Percentiles rank a stretch among this genome's conserved stretches.
Conservation (phyloP, 2,113 vertebrate genomes). For the Dermatemys mawii region DNA sequence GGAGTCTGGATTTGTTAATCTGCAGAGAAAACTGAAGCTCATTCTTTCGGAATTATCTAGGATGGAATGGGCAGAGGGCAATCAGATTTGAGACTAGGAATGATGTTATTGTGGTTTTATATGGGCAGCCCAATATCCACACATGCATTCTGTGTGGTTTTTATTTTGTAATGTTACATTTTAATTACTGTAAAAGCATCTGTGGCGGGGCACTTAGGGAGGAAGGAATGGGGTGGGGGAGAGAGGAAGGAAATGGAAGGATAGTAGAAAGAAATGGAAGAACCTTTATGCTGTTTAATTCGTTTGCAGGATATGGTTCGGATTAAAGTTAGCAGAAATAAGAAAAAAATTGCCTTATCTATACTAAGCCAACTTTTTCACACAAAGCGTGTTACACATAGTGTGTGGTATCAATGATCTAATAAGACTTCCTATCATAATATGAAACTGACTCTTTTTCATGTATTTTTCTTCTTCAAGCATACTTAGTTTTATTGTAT, state of each 20-base stretch:
- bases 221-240: neutral
- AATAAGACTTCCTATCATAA: neutral
- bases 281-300: accelerated
- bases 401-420: neutral
- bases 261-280: neutral
- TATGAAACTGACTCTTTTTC: neutral
- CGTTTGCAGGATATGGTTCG: neutral
- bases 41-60: neutral
- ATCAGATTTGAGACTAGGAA: neutral
- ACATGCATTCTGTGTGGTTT: neutral
- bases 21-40: accelerated
- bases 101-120: neutral
- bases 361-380: neutral
- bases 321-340: neutral
- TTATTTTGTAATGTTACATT: neutral
- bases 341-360: neutral
- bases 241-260: neutral
- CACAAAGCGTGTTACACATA: neutral
- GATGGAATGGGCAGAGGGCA: neutral
- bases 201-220: neutral
- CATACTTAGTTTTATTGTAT: neutral
- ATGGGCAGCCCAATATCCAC: neutral
- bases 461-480: neutral
- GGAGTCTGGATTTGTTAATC: neutral
- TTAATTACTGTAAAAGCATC: neutral